Percentiles rank a stretch among this genome's conserved stretches.
Conservation (phyloP, 1,140 invertebrate species). For the Achroia grisella region DNA sequence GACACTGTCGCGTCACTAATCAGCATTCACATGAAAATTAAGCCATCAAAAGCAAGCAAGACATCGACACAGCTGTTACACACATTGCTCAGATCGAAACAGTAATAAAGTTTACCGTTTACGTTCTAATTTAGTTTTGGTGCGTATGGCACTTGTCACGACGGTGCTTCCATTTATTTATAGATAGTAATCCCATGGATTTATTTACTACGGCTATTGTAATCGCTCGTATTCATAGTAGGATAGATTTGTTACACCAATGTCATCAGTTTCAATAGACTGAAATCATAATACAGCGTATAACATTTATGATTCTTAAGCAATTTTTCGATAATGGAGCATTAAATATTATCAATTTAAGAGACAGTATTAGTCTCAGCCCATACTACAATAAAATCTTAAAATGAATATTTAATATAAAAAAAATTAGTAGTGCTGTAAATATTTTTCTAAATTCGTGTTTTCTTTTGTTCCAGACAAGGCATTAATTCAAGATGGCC, state of each 20-base stretch:
- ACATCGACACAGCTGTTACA: slow-evolving; percentile 32
- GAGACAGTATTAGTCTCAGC: too few relatives aligned
- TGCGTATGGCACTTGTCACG: slow-evolving; percentile 48
- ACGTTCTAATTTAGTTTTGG: slow-evolving; percentile 49
- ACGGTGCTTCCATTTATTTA: slow-evolving; percentile 36
- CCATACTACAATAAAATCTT: too few relatives aligned
- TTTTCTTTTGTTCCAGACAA: slow-evolving; percentile 56
- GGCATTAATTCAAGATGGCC: slow-evolving; percentile 77
- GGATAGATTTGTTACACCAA: too few relatives aligned
- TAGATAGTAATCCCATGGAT: slow-evolving; percentile 29
- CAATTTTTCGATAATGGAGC: too few relatives aligned
- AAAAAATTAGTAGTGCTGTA: slow-evolving; percentile 5
- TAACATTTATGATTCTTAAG: too few relatives aligned
- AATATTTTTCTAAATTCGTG: background rate
- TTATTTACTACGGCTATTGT: too few relatives aligned
- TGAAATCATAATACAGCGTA: too few relatives aligned
- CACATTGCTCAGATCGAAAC: slow-evolving; percentile 41
- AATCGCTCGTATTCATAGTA: slow-evolving; percentile 11
- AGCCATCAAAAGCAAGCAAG: slow-evolving; percentile 23
- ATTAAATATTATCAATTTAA: too few relatives aligned
- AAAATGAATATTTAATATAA: slow-evolving; percentile 15
- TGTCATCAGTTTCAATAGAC: too few relatives aligned
- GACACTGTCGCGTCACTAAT: slow-evolving; percentile 1
- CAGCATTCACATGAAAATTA: slow-evolving; percentile 22
- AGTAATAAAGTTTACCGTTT: slow-evolving; percentile 48